Conservation (phyloP, 1,140 invertebrate species). For the Arion vulgaris region DNA sequence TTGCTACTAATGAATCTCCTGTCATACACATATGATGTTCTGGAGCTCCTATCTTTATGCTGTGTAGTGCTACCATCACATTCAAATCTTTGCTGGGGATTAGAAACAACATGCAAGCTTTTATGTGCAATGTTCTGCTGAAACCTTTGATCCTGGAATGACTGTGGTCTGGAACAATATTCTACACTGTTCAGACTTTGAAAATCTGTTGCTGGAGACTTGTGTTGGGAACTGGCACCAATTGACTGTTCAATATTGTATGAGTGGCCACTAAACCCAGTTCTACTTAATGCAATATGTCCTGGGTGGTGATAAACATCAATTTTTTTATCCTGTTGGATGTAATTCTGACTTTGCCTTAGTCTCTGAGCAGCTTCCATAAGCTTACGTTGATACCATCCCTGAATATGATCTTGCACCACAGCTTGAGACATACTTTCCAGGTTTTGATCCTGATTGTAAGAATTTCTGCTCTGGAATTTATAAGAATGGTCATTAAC, state of each 20-base stretch:
- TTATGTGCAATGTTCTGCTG: not conserved
- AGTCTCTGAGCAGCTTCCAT: constrained; percentile 60
- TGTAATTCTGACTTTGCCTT: constrained; percentile 14
- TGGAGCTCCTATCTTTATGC: not conserved
- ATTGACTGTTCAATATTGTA: not conserved
- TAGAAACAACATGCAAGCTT: not conserved
- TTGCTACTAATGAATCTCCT: not conserved
- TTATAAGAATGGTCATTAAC: not conserved
- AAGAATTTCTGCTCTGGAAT: not conserved
- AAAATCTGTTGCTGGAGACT: not conserved
- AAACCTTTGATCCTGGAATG: not conserved
- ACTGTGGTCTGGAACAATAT: not conserved
- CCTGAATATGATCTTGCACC: constrained; percentile 52
- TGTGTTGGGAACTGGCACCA: not conserved
- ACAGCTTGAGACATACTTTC: not conserved
- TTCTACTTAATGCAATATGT: not conserved
- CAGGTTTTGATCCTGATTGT: not conserved
- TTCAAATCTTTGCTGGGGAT: not conserved
- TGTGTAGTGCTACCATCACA: not conserved
- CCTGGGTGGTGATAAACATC: not conserved
- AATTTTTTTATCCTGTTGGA: not conserved
- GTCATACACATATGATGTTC: not conserved
- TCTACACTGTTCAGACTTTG: not conserved
- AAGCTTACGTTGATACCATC: constrained; percentile 63
- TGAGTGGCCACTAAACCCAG: not conserved